These are phyloP conservation scores for Carposina sasakii DNA, from an alignment of 1,140 invertebrate species.

Conservation along the genomic window DNA sequence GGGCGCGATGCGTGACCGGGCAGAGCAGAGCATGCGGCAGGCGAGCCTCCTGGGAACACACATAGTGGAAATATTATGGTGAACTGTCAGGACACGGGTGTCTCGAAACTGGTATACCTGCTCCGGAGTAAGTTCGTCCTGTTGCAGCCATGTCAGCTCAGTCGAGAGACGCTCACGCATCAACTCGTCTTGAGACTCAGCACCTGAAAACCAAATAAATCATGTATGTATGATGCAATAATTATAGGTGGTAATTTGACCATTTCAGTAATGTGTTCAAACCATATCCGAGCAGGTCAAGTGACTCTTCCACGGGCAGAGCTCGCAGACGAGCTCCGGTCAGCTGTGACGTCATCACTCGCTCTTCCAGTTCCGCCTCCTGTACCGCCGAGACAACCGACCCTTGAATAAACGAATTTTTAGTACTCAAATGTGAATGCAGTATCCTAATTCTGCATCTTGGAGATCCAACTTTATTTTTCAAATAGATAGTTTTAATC, in stretches of 20 bases:
- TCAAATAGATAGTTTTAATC: not conserved
- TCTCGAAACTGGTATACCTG: no score
- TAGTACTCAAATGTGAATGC: not conserved
- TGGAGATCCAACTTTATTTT: not conserved
- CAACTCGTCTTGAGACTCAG: slow-evolving; percentile 2
- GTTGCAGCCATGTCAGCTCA: slow-evolving; percentile 42
- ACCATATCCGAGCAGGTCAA: not conserved
- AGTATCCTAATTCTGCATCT: no score
- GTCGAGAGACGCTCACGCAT: slow-evolving; percentile 19
- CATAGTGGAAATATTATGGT: no score
- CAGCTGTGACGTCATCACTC: not conserved
- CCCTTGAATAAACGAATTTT: not conserved
- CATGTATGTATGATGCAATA: no score
- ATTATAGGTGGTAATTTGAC: no score
- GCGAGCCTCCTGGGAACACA: slow-evolving; percentile 22
- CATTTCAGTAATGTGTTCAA: no score
- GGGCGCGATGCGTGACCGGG: slow-evolving; percentile 36
- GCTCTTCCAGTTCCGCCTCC: not conserved
- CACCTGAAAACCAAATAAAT: no score
- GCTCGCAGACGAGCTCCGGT: not conserved
- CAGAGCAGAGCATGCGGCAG: slow-evolving; percentile 41
- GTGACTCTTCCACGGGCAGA: not conserved
- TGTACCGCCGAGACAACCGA: not conserved
- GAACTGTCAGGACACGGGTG: no score
- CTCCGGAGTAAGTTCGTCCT: slow-evolving; percentile 10